Evolutionary conservation across 1,140 invertebrate genomes (phyloP).

Genomic region (Drusus annulatus): DNA sequence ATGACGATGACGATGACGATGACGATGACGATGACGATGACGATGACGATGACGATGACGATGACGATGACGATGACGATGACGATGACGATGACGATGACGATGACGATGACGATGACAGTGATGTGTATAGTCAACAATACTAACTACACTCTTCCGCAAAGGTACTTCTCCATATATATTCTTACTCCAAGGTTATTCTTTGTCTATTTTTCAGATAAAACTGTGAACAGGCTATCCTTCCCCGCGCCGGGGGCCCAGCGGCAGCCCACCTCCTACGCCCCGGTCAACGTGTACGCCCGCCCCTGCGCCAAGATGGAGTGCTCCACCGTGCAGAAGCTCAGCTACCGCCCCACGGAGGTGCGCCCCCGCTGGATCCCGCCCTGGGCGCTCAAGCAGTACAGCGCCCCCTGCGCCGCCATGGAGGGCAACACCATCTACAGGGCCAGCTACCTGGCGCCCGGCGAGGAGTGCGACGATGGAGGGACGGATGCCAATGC

Average conservation of each 20-base stretch:
- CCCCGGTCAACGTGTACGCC: constrained; percentile 65
- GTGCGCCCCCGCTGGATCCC: constrained; percentile 62
- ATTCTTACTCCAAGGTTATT: no score
- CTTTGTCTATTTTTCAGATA: constrained; percentile 59
- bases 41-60: no score
- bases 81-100: no score
- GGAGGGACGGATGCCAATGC: not conserved
- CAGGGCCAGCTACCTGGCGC: constrained; percentile 59
- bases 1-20: no score
- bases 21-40: no score
- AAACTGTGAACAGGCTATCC: constrained; percentile 70
- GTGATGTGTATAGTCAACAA: no score
- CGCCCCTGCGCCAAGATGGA: constrained; percentile 66
- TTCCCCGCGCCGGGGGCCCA: constrained; percentile 71
- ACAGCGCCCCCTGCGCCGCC: constrained; percentile 33
- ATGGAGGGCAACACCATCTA: constrained; percentile 70
- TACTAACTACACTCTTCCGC: no score
- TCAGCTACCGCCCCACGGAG: constrained; percentile 73
- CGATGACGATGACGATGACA: no score
- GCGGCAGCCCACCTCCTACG: constrained; percentile 61
- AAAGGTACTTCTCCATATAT: no score
- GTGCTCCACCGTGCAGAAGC: constrained; percentile 71
- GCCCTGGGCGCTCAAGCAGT: constrained; percentile 62
- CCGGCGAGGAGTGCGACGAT: constrained; percentile 48
- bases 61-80: no score